Base-by-base conservation (phyloP, 2,888 invertebrate genomes). In the Hofmannophila pseudospretella region DNA sequence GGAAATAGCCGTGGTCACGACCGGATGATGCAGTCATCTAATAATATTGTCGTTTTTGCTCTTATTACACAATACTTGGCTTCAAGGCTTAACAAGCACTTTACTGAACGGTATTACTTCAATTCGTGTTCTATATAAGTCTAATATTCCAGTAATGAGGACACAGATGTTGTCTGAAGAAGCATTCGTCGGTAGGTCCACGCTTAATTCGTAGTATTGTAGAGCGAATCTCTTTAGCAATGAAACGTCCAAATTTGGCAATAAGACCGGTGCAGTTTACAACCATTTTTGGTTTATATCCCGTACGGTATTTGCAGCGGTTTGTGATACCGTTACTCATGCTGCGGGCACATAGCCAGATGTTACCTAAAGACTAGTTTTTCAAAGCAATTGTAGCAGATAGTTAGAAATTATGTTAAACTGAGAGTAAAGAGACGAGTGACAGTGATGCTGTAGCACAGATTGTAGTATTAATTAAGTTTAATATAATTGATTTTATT, bases 251-350 rank as follows among this genome's bases (percentile, higher is more conserved):
- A 39, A 59, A 56, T 60, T 64, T 57, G 54, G 67, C 58, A 62
- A 55, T 60, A 67, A 59, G 45, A 44, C 43, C 54, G 54, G 47
- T 62, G 60, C 58, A 59, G 40, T 50, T 55, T 51, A 51, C 55
- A 59, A 52, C 64, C 54, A 61, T 65, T 73, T 76, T 79, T 66
- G 65, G 71, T 64, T 66, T 64, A 64, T 59, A 58, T 63, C 60
- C 54, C 67, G 64, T 74, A 81, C 81, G 80, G 84, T 81, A 81
- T 76, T 67, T 54, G 70, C 77, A 79, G 75, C 81, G 77, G 80
- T 75, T 65, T 66, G 58, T 45, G 38, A 55, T 51, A 69, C 84
- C 74, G 84, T 80, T 81, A 80, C 63, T 62, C 67, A 76, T 70
- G 74, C 73, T 73, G 71, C 64, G 47, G 39, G 46, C 49, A 44